These are phyloP conservation scores for Panulirus ornatus DNA, from an alignment of 1,140 invertebrate species.

Conservation along the genomic window DNA sequence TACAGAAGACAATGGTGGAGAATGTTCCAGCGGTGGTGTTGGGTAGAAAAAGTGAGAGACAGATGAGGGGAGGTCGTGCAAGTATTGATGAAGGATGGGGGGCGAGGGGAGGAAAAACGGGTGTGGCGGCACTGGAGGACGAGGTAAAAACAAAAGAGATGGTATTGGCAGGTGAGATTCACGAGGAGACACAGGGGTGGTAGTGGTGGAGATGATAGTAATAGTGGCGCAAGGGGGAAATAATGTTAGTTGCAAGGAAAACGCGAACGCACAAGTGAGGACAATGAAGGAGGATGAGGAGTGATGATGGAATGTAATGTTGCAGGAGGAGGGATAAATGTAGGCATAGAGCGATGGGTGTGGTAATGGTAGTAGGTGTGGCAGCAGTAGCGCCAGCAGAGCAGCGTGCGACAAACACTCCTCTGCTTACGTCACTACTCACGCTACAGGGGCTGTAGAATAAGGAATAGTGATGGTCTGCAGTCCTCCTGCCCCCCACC, in stretches of 20 bases:
- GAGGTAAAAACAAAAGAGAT: neutral
- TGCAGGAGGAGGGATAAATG: neutral
- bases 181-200: neutral
- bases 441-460: slow-evolving; percentile 74
- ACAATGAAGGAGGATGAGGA: neutral
- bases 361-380: neutral
- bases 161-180: neutral
- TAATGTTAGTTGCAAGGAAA: neutral
- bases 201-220: neutral
- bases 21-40: too few relatives aligned
- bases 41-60: neutral
- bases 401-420: slow-evolving; percentile 39
- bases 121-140: neutral
- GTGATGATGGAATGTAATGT: neutral
- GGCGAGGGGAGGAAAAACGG: neutral
- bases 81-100: neutral
- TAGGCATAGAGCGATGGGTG: neutral
- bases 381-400: slow-evolving; percentile 49
- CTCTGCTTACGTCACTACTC: slow-evolving; percentile 72
- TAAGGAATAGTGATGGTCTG: slow-evolving; percentile 53
- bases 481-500: slow-evolving; percentile 37
- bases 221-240: neutral
- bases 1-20: too few relatives aligned
- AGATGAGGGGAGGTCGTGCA: neutral
- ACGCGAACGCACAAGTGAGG: slow-evolving; percentile 15